Evolutionary conservation across 2,888 invertebrate species (phyloP).

Genomic region (Hydroisotoma schaefferi): DNA sequence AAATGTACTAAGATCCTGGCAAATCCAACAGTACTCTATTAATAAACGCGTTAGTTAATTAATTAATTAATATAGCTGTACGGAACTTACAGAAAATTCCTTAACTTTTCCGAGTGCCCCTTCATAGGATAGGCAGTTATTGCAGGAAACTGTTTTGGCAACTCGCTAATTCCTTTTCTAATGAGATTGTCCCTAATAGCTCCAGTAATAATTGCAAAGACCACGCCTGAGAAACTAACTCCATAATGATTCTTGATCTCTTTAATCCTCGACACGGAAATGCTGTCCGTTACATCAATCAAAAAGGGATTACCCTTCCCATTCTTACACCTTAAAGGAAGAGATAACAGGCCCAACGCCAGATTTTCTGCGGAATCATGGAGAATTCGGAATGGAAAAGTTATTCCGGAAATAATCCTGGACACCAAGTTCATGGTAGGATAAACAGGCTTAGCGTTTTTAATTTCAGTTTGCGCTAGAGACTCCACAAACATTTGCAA

Average conservation of each 20-base stretch:
- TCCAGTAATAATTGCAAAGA: neutral
- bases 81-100: conserved; percentile 3
- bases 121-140: neutral
- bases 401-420: too few relatives aligned
- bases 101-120: neutral
- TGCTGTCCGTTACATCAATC: neutral
- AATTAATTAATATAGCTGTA: too few relatives aligned
- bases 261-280: neutral
- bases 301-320: neutral
- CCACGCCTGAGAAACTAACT: neutral
- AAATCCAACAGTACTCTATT: too few relatives aligned
- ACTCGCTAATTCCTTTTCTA: neutral
- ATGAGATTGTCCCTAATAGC: neutral
- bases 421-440: too few relatives aligned
- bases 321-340: too few relatives aligned
- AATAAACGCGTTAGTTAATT: too few relatives aligned
- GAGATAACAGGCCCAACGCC: too few relatives aligned
- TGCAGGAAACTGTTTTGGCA: neutral
- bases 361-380: too few relatives aligned
- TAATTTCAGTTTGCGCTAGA: too few relatives aligned
- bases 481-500: too few relatives aligned
- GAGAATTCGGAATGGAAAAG: too few relatives aligned
- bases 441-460: neutral
- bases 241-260: neutral
- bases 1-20: too few relatives aligned